Conservation (phyloP, 2,888 invertebrate genomes). For the Lymantria dispar region DNA sequence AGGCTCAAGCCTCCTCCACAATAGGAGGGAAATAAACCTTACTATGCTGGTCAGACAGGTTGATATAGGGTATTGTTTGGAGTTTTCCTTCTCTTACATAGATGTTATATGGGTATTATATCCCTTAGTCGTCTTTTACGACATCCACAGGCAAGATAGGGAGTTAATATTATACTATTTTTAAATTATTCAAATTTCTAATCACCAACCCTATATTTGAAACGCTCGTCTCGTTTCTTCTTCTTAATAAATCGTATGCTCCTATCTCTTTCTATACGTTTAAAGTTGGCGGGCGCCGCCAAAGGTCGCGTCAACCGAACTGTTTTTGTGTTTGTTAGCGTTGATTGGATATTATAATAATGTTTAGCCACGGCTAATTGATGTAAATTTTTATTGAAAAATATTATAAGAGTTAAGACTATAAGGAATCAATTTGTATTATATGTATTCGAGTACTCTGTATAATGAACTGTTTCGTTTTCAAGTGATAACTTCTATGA, state of each 20-base stretch:
- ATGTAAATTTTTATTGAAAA: slow-evolving; percentile 78
- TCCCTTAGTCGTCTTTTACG: too few relatives aligned
- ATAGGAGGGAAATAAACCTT: too few relatives aligned
- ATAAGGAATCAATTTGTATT: slow-evolving; percentile 24
- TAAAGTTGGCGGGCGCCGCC: slow-evolving; percentile 60
- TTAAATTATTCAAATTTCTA: background rate
- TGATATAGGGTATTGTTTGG: too few relatives aligned
- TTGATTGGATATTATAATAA: slow-evolving; percentile 72
- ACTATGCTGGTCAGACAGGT: too few relatives aligned
- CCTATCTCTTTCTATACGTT: slow-evolving; percentile 36
- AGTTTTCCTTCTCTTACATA: too few relatives aligned
- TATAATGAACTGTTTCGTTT: too few relatives aligned
- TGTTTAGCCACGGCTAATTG: slow-evolving; percentile 75
- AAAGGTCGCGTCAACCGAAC: slow-evolving; percentile 76
- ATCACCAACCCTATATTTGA: slow-evolving; percentile 20
- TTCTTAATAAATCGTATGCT: slow-evolving; percentile 12
- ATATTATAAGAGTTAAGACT: slow-evolving; percentile 42
- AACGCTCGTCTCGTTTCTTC: slow-evolving; percentile 29
- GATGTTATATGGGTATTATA: too few relatives aligned
- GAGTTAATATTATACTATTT: too few relatives aligned
- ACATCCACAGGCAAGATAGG: too few relatives aligned
- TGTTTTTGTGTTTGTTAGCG: slow-evolving; percentile 50
- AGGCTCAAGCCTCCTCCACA: too few relatives aligned
- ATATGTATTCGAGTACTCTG: background rate
- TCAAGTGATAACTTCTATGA: too few relatives aligned